Base-by-base conservation (phyloP, 2,888 invertebrate species). In the Diarsia brunnea region DNA sequence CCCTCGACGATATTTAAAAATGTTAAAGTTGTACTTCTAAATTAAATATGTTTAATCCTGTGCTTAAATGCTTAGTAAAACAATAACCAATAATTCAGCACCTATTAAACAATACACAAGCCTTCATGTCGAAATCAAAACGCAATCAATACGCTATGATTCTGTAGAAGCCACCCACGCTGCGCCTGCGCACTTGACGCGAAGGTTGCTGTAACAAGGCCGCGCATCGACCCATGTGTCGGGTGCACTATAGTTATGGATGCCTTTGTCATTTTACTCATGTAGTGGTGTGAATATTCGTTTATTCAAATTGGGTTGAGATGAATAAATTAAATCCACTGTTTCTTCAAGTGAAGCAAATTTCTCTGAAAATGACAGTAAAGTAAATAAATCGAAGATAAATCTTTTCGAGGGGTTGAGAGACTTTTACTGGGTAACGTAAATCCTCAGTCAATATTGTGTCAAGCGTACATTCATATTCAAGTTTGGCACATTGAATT, bases 171-270 rank as follows among this genome's bases (percentile, higher is more conserved):
- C 74, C 84, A 84, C 87, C 86, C 77, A 85, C 79, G 68, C 69
- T 77, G 78, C 77, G 83, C 68, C 8, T 45, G 75, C 82, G 84
- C 87, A 86, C 80, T 80, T 79, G 82, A 80, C 65, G 77, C 47
- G 82, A 87, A 89, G 88, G 89, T 78, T 83, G 71, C 67, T 45
- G 27, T 38, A 53, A 64, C 78, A 84, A 84, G 86, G 87, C 55
- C 77, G 45, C 16, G 16, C 53, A 67, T 49, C 60, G 45, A 73
- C 51, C 43, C 61, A 66, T 70, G 11, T 24, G 19, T 53, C 64
- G 19, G 12, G 5, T 45, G 19, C 24, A 24, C 14, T 49, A 19
- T 38, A 58, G 19, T 19, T 21, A 43, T 27, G n/a, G 8, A 14
- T 16, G 1, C 8, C 12, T 63, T 63, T 63, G 43, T 63, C 43